Conservation (phyloP, 2,113 vertebrate species). For the Cephalopterus ornatus region DNA sequence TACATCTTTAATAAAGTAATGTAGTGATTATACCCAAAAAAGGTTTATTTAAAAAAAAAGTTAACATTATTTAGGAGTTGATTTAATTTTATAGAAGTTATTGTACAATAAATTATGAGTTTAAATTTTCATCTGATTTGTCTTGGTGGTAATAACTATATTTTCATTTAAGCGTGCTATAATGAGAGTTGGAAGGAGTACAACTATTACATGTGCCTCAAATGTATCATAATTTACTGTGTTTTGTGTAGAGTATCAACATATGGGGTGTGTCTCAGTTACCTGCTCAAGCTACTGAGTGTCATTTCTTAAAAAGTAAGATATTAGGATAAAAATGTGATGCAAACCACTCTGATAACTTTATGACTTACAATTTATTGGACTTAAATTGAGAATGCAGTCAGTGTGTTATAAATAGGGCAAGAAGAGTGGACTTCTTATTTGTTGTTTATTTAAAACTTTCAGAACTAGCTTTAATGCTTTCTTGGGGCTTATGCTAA, state of each 20-base stretch:
- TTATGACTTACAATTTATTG: background rate
- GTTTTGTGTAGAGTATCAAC: background rate
- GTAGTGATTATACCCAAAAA: background rate
- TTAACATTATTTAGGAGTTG: background rate
- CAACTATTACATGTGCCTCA: background rate
- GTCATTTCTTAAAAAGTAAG: background rate
- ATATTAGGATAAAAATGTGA: background rate
- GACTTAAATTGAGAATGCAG: background rate
- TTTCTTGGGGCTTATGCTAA: background rate
- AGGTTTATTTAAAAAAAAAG: background rate
- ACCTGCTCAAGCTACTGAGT: background rate
- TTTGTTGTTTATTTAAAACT: background rate
- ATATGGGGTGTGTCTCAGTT: background rate
- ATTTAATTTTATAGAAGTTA: background rate
- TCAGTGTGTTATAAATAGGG: background rate
- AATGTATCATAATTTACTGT: background rate
- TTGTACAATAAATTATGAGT: background rate
- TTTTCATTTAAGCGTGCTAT: background rate
- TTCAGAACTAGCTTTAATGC: background rate
- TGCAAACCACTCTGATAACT: background rate
- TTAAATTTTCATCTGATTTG: background rate
- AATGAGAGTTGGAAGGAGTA: background rate
- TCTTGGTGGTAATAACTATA: background rate
- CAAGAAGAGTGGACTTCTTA: background rate
- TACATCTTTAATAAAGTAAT: background rate